phyloP scores from a whole-genome alignment of 2,888 invertebrate genomes.

The Heteromyza rotundicornis region DNA sequence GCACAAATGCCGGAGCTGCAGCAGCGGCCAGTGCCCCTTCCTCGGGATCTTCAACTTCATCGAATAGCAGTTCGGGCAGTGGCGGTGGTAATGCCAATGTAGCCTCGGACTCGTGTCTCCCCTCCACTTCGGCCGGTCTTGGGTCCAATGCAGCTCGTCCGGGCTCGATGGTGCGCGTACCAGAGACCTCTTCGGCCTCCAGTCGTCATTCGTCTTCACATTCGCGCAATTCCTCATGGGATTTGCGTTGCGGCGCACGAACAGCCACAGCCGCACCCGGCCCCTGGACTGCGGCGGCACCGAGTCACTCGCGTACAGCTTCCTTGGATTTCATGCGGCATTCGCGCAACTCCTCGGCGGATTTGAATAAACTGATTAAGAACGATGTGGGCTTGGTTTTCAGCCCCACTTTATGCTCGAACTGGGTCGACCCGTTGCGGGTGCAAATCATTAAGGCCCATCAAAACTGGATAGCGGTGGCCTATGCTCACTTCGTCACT shows the following conservation, averaged over 20 bases:
- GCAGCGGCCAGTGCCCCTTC: no score
- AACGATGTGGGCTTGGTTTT: slow-evolving; percentile 77
- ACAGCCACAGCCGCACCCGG: slow-evolving; percentile 35
- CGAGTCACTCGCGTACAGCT: slow-evolving; percentile 82
- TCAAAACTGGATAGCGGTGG: slow-evolving; percentile 97
- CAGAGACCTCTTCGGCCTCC: slow-evolving; percentile 51
- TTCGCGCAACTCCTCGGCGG: slow-evolving; percentile 75
- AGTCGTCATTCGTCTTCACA: slow-evolving; percentile 63
- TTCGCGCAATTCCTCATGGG: slow-evolving; percentile 84
- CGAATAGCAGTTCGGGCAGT: slow-evolving; percentile 32
- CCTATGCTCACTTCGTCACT: slow-evolving; percentile 93
- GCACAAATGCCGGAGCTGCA: slow-evolving; percentile 23
- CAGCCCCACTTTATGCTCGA: slow-evolving; percentile 64
- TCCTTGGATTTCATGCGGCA: slow-evolving; percentile 78
- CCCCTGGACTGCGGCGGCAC: slow-evolving; percentile 45
- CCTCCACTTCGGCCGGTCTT: slow-evolving; percentile 40
- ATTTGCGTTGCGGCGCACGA: slow-evolving; percentile 66
- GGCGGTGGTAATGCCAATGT: slow-evolving; percentile 18
- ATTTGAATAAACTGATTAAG: slow-evolving; percentile 74
- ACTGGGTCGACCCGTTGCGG: slow-evolving; percentile 83
- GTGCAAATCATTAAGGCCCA: slow-evolving; percentile 95
- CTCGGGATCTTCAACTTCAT: background rate
- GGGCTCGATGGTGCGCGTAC: slow-evolving; percentile 62
- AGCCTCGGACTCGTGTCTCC: slow-evolving; percentile 32
- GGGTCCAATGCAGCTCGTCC: slow-evolving; percentile 45